Base-by-base conservation (phyloP, 2,797 vertebrate species). In the Ibycter americanus region DNA sequence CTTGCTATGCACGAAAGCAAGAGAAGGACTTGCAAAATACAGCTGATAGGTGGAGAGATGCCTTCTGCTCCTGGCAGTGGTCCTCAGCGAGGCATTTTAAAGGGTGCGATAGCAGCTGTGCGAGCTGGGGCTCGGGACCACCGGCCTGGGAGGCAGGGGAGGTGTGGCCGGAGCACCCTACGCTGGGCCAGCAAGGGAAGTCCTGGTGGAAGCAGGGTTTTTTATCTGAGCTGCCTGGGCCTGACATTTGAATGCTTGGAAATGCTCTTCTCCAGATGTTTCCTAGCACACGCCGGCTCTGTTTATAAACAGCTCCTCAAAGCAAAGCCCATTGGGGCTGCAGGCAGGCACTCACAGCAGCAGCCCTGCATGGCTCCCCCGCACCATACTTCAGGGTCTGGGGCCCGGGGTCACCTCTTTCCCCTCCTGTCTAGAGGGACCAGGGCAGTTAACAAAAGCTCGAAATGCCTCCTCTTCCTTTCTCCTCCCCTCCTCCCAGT, bases 191-290 rank as follows among this genome's bases (percentile, higher is more conserved):
- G 87, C 94, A 94, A 52, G 96, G 96, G 96, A 98, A 97, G 95
- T 97, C 95, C 94, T 88, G 77, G 83, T 97, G 97, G 97, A 96
- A 96, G 63, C 79, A 44, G 72, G 3, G 4, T 2, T 80, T 94
- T 96, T 97, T 94, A 95, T 96, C 95, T 97, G 86, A 76, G 81
- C 79, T 95, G 94, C 92, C 95, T 93, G 91, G 51, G 52, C 84
- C 88, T 17, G 2, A 76, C 25, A 2, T 96, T 96, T 98, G 95
- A 97, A 97, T 98, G 97, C 96, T 98, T 97, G 97, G 98, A 98
- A 98, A 95, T 97, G 95, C 96, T 91, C 90, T 89, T 96, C 93
- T 95, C 96, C 98, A 98, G 98, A 97, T 98, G 98, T 97, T 98
- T 98, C 98, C 97, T 96, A 94, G 95, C 94, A 61, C 92, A 95